A percentile compares a stretch with the other conserved stretches of the same genome.
Evolutionary conservation across 1,140 invertebrate species (phyloP).

Genomic region (Drosophila ironensis): DNA sequence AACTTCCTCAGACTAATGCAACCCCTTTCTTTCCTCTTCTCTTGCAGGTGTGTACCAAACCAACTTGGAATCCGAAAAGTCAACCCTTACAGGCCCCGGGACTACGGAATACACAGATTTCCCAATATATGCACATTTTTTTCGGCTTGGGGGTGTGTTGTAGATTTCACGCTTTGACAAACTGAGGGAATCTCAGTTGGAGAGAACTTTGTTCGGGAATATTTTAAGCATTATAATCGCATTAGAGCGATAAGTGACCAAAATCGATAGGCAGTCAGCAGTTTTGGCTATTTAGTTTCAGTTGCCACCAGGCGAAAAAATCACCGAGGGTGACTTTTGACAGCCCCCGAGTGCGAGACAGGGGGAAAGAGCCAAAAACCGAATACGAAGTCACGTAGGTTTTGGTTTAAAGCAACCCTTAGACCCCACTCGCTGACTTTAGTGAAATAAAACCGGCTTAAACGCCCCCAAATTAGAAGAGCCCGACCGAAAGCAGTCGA

Average conservation of each 20-base stretch:
- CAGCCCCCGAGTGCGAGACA: slow-evolving; percentile 30
- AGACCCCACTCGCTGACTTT: slow-evolving; percentile 18
- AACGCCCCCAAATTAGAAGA: slow-evolving; percentile 73
- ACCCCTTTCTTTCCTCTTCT: slow-evolving; percentile 58
- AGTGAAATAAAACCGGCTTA: slow-evolving; percentile 47
- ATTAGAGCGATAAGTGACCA: slow-evolving; percentile 73
- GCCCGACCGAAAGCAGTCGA: slow-evolving; percentile 17
- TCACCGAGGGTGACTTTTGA: slow-evolving; percentile 64
- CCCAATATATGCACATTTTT: not conserved
- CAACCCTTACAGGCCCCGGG: slow-evolving; percentile 26
- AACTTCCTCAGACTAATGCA: slow-evolving; percentile 58
- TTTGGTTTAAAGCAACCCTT: slow-evolving; percentile 70
- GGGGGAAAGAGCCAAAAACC: slow-evolving; percentile 22
- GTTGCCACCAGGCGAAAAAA: slow-evolving; percentile 21
- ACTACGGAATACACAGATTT: not conserved
- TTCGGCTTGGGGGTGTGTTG: slow-evolving; percentile 43
- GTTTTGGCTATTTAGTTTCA: slow-evolving; percentile 72
- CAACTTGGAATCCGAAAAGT: slow-evolving; percentile 45
- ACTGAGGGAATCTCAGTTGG: slow-evolving; percentile 59
- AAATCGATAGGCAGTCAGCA: slow-evolving; percentile 65
- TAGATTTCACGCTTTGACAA: slow-evolving; percentile 69
- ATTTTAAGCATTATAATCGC: slow-evolving; percentile 74
- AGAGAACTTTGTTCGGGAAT: slow-evolving; percentile 38
- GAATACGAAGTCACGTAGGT: slow-evolving; percentile 57
- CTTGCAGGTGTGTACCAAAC: slow-evolving; percentile 69